phyloP scores from a whole-genome alignment of 2,113 vertebrate genomes.

The Hiodon tergisus region DNA sequence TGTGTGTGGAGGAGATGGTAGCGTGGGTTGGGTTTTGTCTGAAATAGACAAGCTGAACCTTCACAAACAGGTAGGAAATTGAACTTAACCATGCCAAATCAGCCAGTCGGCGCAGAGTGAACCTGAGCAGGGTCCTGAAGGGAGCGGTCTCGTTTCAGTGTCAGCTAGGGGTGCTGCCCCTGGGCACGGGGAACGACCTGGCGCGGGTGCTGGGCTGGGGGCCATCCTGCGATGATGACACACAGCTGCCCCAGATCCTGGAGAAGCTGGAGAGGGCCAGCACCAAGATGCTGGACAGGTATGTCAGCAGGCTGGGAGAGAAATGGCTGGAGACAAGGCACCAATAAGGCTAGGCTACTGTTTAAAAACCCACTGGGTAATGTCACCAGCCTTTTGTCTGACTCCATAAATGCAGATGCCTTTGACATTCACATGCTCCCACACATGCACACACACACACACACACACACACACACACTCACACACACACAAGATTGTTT shows the following conservation, averaged over 20 bases:
- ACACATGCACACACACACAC: too few species aligned
- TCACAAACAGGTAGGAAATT: slow-evolving; percentile 80
- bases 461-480: too few species aligned
- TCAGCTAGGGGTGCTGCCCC: slow-evolving; percentile 87
- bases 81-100: not conserved
- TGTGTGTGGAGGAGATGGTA: slow-evolving; percentile 94
- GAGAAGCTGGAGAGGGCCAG: slow-evolving; percentile 95
- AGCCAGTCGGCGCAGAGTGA: not conserved
- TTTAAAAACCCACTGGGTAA: too few species aligned
- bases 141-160: slow-evolving; percentile 64
- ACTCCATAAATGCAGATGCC: too few species aligned
- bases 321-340: not conserved
- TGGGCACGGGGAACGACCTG: slow-evolving; percentile 94
- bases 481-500: too few species aligned
- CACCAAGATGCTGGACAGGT: slow-evolving; percentile 97
- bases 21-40: slow-evolving; percentile 95
- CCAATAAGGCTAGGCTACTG: too few species aligned
- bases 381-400: too few species aligned
- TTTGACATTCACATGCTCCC: too few species aligned
- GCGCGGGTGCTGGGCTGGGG: slow-evolving; percentile 97
- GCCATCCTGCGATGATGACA: slow-evolving; percentile 89
- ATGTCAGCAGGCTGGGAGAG: slow-evolving; percentile 18
- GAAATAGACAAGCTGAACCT: slow-evolving; percentile 96
- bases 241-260: slow-evolving; percentile 90
- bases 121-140: not conserved